Base-by-base conservation (phyloP, 2,888 invertebrate genomes). In the Cerastis leucographa region DNA sequence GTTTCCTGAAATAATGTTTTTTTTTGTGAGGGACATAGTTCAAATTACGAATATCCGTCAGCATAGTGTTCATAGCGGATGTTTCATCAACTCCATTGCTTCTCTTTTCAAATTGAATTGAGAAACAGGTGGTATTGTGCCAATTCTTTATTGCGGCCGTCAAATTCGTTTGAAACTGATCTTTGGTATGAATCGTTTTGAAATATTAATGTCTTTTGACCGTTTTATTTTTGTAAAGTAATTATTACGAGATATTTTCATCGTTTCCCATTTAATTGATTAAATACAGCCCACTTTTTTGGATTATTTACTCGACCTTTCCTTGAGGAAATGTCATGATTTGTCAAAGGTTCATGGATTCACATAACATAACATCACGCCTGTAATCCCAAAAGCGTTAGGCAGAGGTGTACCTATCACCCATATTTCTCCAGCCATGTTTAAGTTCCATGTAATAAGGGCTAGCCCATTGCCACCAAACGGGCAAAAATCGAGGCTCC, bases 91-190 rank as follows among this genome's bases (percentile, higher is more conserved):
- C 87, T 87, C 81, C 88, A 89, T 86, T 81, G 82, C 83, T 83
- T 78, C 71, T 85, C 78, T 84, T 89, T 90, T 91, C 90, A 89
- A 89, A 87, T 90, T 77, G 46, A 74, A 76, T 74, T 82, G 67
- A 69, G 76, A 76, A 80, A 80, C 78, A 80, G 68, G 79, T 84
- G 79, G 81, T 22, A 70, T 69, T 72, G 75, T 77, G 73, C 69
- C 76, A 70, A 79, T 49, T 78, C 49, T 74, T 75, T 76, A 73
- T 71, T 65, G 67, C 42, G n/a, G 17, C 42, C 42, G 71, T 68
- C 72, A 72, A 73, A 77, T 74, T 42, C n/a, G n/a, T 77, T 75
- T 74, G 35, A 70, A 76, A 72, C 12, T 81, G 72, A 81, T 75
- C 7, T 81, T 74, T 78, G 22, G 29, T 67, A 22, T 44, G 17